Evolutionary conservation across 2,113 vertebrate species (phyloP), one percentile per base, ranked within the genome.

Genomic region (Chitala chitala): DNA sequence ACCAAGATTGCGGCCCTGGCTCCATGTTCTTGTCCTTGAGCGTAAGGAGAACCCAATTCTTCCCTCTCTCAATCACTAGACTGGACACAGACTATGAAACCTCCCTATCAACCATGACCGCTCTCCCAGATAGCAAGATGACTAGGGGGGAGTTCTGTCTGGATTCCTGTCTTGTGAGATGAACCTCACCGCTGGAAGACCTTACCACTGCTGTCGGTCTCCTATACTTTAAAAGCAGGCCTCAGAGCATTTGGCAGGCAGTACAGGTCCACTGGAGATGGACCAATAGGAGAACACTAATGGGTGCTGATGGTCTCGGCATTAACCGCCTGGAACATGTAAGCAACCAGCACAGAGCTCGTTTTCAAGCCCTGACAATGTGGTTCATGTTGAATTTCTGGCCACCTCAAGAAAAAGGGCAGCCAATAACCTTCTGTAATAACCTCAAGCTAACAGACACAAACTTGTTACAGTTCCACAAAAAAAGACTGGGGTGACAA

Each of bases 121-220:
- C 82, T 85, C 84, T 83, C 86, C 70, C 58, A 80, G 80, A 24
- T 78, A 77, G 72, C 74, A 64, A 58, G 33, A 76, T 56, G 20
- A 29, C 3, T 4, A 4, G 65, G 74, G 78, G 76, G 78, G 58
- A 17, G 58, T 38, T 73, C 31, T 38, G 15, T 69, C 74, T 54
- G 55, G 84, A 87, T 86, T 90, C 86, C 87, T 82, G 82, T 59
- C 75, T 74, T 3, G 54, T 87, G 89, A 88, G 84, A 81, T 77
- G 77, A 76, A n/a, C n/a, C 76, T 82, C 79, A 76, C 78, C 75
- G 76, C 66, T 71, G 56, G 79, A 80, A 84, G 86, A 89, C 78
- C 86, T 90, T 33, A 81, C 80, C 71, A 83, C 82, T 63, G 33
- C 42, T 29, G 42, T 26, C 24, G 72, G 84, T 78, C 84, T 82